Evolutionary conservation across 2,888 invertebrate species (phyloP).

Genomic region (Cerceris ruficornis): DNA sequence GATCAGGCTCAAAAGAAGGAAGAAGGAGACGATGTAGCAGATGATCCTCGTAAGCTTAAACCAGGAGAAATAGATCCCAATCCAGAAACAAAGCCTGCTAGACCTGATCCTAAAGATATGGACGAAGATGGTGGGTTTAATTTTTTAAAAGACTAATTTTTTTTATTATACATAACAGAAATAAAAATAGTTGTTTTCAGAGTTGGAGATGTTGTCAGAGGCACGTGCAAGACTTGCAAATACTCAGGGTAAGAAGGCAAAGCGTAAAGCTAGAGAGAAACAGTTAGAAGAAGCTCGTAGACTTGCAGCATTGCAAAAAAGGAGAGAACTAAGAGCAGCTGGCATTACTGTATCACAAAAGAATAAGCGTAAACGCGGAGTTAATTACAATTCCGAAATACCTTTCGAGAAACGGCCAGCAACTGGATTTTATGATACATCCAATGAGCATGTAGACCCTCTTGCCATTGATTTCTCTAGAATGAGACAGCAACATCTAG

Average conservation of each 20-base stretch:
- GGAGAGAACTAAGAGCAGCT: conserved; percentile 98
- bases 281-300: conserved; percentile 98
- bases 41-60: conserved; percentile 98
- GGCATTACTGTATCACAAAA: conserved; percentile 90
- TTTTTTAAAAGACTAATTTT: conserved; percentile 14
- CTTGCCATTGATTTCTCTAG: conserved; percentile 94
- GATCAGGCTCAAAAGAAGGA: conserved; percentile 99
- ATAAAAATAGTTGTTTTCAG: conserved; percentile 81
- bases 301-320: conserved; percentile 97
- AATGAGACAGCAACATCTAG: conserved; percentile 95
- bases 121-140: conserved; percentile 94
- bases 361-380: conserved; percentile 93
- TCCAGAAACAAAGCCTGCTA: conserved; percentile 99
- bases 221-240: conserved; percentile 99
- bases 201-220: conserved; percentile 99
- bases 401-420: conserved; percentile 98
- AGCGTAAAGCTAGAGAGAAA: conserved; percentile 97
- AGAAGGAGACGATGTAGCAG: conserved; percentile 94
- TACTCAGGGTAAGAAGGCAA: conserved; percentile 97
- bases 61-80: conserved; percentile 99
- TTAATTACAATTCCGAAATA: conserved; percentile 98
- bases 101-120: conserved; percentile 99
- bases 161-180: conserved; percentile 1
- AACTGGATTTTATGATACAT: conserved; percentile 96
- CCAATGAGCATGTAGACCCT: conserved; percentile 93